Conservation (phyloP, 2,797 vertebrate species). For the Pseudochirops cupreus region DNA sequence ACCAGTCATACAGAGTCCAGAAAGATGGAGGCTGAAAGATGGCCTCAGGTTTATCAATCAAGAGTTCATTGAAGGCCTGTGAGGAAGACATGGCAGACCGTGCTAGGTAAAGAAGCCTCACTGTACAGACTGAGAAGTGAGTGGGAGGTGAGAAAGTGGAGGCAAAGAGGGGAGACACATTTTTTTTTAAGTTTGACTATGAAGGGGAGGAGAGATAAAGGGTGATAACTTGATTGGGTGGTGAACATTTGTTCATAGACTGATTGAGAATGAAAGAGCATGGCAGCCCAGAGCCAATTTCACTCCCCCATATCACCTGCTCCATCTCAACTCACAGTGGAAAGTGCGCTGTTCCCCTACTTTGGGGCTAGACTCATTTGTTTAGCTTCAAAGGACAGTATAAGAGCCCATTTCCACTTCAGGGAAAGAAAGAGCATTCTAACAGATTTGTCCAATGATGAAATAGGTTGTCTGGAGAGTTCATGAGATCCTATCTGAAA, state of each 20-base stretch:
- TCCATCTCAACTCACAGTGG: neutral
- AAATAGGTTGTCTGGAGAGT: neutral
- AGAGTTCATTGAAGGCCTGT: neutral
- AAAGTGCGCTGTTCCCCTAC: neutral
- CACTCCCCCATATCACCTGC: neutral
- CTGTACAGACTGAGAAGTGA: neutral
- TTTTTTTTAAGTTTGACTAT: neutral
- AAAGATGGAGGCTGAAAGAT: neutral
- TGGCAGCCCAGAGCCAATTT: neutral
- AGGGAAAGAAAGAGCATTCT: neutral
- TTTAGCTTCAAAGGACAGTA: neutral
- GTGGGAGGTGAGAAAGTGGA: neutral
- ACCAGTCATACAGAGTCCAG: neutral
- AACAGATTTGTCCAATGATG: neutral
- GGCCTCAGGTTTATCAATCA: neutral
- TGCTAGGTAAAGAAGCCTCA: neutral
- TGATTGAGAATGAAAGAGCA: neutral
- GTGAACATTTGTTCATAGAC: neutral
- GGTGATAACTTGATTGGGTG: neutral
- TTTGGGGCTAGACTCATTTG: neutral
- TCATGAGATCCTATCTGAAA: too few relatives aligned
- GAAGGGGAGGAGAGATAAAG: neutral
- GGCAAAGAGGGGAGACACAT: neutral
- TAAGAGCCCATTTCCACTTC: neutral
- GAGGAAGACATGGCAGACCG: neutral